A percentile compares a stretch with the other conserved stretches of the same genome.
These are phyloP conservation scores for Pelmatolapia mariae DNA, from an alignment of 2,113 vertebrate genomes.

Conservation along the genomic window DNA sequence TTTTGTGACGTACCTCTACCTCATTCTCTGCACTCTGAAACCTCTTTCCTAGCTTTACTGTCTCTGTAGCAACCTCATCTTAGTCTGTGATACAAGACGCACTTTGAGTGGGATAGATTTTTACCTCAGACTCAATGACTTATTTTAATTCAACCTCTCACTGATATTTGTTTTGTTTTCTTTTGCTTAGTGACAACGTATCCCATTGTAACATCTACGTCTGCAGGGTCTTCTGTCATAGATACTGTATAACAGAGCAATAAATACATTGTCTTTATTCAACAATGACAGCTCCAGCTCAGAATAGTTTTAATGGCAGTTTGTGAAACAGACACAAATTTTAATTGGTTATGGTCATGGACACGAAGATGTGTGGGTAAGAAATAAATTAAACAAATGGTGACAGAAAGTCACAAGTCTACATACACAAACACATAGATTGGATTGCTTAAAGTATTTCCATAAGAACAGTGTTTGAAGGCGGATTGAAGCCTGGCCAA, in stretches of 20 bases:
- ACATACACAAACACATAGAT: neutral
- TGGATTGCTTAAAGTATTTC: neutral
- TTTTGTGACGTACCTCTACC: constrained; percentile 46
- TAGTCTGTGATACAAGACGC: neutral
- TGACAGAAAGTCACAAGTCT: neutral
- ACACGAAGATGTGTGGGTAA: neutral
- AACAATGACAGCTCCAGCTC: neutral
- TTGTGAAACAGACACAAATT: neutral
- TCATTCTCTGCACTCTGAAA: constrained; percentile 30
- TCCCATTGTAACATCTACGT: neutral
- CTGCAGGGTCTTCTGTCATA: neutral
- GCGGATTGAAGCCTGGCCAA: neutral
- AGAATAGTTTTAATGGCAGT: neutral
- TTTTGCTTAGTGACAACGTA: neutral
- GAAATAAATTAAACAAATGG: neutral
- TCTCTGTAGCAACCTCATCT: neutral
- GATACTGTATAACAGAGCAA: neutral
- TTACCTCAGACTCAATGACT: neutral
- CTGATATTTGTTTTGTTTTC: neutral
- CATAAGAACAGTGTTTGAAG: neutral
- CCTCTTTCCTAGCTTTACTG: neutral
- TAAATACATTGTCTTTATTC: neutral
- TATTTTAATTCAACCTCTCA: neutral
- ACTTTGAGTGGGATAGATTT: neutral
- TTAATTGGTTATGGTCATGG: neutral